These are phyloP conservation scores for Eurystomus gularis DNA, from an alignment of 2,113 vertebrate species.

Conservation along the genomic window DNA sequence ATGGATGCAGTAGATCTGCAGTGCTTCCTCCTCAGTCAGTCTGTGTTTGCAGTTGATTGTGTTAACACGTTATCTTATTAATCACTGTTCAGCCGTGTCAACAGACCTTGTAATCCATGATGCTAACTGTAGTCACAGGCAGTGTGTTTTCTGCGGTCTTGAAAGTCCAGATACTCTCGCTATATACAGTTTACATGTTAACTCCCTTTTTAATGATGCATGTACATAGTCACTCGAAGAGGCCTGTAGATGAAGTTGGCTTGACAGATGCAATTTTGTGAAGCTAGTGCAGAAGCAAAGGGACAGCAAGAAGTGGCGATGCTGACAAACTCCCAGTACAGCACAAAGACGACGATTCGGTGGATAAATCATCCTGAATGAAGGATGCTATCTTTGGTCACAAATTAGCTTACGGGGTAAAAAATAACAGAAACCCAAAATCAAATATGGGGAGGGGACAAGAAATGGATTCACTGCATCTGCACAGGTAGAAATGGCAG, in stretches of 20 bases:
- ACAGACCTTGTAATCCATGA: slow-evolving; percentile 43
- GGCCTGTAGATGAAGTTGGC: slow-evolving; percentile 75
- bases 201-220: slow-evolving; percentile 21
- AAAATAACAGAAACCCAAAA: neutral
- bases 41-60: neutral
- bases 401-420: slow-evolving; percentile 81
- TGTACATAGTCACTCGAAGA: slow-evolving; percentile 77
- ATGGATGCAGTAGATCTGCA: slow-evolving; percentile 13
- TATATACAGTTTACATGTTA: slow-evolving; percentile 73
- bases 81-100: slow-evolving; percentile 8
- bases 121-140: slow-evolving; percentile 66
- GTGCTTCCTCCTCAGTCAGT: slow-evolving; percentile 37
- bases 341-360: slow-evolving; percentile 60
- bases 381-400: slow-evolving; percentile 93
- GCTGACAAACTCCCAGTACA: slow-evolving; percentile 31
- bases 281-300: slow-evolving; percentile 62
- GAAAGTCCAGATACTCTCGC: slow-evolving; percentile 67
- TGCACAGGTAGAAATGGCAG: slow-evolving; percentile 53
- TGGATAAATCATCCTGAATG: slow-evolving; percentile 69
- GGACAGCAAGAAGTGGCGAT: slow-evolving; percentile 31
- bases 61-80: neutral
- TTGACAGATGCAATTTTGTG: neutral
- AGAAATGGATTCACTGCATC: slow-evolving; percentile 55
- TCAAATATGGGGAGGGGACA: neutral
- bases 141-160: slow-evolving; percentile 70